These are phyloP conservation scores for Drosophila littoralis DNA, from an alignment of 1,140 invertebrate species.

Conservation along the genomic window DNA sequence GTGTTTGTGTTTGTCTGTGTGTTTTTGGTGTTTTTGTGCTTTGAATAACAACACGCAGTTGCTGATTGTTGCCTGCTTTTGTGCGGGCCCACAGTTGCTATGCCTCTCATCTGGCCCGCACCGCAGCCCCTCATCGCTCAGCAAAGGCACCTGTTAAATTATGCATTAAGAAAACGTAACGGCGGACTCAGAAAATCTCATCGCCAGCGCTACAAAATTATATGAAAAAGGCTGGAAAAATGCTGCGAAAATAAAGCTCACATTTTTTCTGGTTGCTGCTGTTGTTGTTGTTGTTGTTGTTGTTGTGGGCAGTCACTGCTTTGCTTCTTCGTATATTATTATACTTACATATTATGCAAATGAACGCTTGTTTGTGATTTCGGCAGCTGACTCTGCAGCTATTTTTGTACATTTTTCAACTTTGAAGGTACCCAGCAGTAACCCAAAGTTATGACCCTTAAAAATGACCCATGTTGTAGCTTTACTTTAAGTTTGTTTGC, in stretches of 20 bases:
- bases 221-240: conserved; percentile 61
- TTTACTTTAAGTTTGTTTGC: conserved; percentile 10
- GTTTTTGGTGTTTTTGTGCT: conserved; percentile 58
- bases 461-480: conserved; percentile 2
- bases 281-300: conserved; percentile 22
- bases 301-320: conserved; percentile 46
- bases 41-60: conserved; percentile 81
- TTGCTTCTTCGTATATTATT: conserved; percentile 26
- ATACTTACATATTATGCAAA: conserved; percentile 72
- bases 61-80: conserved; percentile 79
- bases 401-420: conserved; percentile 36
- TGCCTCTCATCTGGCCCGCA: conserved; percentile 15
- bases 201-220: conserved; percentile 36
- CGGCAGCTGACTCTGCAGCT: conserved; percentile 7
- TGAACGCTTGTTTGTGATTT: conserved; percentile 78
- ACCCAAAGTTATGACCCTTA: conserved; percentile 13
- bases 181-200: conserved; percentile 12
- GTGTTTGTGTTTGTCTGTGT: conserved; percentile 19
- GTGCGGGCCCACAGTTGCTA: conserved; percentile 45
- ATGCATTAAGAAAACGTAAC: conserved; percentile 73
- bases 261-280: conserved; percentile 20
- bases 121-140: too few species aligned
- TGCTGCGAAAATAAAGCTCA: conserved; percentile 39
- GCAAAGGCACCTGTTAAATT: conserved; percentile 71
- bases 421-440: conserved; percentile 25